Evolutionary conservation across 2,797 vertebrate species (phyloP), one percentile per base, ranked within the genome.

Genomic region (Thaleichthys pacificus): DNA sequence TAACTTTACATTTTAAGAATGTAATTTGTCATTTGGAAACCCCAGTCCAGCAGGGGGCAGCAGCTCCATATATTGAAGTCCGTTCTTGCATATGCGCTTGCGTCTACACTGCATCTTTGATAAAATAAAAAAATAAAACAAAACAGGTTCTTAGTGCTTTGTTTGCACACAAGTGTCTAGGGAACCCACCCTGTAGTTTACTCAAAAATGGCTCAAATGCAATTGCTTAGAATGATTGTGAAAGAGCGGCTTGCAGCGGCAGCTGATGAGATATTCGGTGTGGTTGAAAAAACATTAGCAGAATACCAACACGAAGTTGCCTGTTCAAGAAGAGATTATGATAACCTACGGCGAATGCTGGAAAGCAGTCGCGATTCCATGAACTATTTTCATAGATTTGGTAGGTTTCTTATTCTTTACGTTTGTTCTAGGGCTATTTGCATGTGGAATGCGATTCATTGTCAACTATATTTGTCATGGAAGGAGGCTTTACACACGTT

Each of bases 221-320:
- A 69, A 21, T 15, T 21, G 24, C 67, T 69, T 54, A 6, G 35
- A 21, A 21, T 24, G 54, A 35, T 69, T 60, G 28, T 69, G 5
- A 69, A 30, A 15, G 54, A 60, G 28, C 30, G 67, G n/a, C 28
- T 69, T 22, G 57, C 65, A 54, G 66, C 56, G 2, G 67, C 67
- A 21, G 64, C 68, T 8, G 68, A 67, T 58, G 76, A 78, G 4
- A 24, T 61, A 30, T 51, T 54, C 30, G 77, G 72, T 9, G 51
- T 65, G 17, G 72, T 74, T 58, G 76, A 78, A 57, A 67, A 68
- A 60, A 69, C 67, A 1, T 22, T 69, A 58, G 30, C 56, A 8
- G 67, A 69, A 11, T 67, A 67, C 26, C 42, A 67, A 47, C 47
- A 54, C 26, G 66, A 67, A 28, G 24, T 54, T 17, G 26, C 7